phyloP scores from a whole-genome alignment of 2,888 invertebrate species.

The Meghimatium bilineatum region DNA sequence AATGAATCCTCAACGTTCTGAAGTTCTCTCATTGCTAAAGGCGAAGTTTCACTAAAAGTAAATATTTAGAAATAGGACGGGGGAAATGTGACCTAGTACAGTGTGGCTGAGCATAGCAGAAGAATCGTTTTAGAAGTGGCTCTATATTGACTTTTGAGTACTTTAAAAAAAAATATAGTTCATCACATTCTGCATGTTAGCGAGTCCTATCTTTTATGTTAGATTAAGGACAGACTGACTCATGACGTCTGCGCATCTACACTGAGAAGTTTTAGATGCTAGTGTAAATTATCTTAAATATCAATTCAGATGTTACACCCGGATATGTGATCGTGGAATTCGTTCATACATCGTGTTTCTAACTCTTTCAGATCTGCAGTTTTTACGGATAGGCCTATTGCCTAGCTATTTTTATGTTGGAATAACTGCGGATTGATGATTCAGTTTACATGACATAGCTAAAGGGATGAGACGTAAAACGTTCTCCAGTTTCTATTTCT shows the following conservation, averaged over 20 bases:
- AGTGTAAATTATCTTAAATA: background rate
- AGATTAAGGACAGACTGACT: background rate
- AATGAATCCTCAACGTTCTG: constrained; percentile 6
- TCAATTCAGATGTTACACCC: background rate
- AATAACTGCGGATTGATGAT: background rate
- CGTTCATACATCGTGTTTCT: background rate
- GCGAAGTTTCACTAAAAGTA: background rate
- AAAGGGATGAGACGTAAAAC: background rate
- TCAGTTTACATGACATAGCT: background rate
- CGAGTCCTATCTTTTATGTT: background rate
- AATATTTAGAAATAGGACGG: constrained; percentile 29
- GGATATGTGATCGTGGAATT: background rate
- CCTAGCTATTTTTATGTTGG: background rate
- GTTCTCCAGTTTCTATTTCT: no score
- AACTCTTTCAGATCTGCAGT: background rate
- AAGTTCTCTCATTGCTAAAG: constrained; percentile 10
- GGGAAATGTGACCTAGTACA: constrained; percentile 12
- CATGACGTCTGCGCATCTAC: background rate
- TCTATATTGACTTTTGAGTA: constrained; percentile 18
- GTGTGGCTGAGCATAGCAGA: background rate
- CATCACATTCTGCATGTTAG: background rate
- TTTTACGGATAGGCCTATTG: background rate
- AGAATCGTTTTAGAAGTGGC: background rate
- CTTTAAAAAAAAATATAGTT: no score
- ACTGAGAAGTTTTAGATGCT: background rate